These are phyloP conservation scores for Pheosia tremula DNA, from an alignment of 2,888 invertebrate species.

Conservation along the genomic window DNA sequence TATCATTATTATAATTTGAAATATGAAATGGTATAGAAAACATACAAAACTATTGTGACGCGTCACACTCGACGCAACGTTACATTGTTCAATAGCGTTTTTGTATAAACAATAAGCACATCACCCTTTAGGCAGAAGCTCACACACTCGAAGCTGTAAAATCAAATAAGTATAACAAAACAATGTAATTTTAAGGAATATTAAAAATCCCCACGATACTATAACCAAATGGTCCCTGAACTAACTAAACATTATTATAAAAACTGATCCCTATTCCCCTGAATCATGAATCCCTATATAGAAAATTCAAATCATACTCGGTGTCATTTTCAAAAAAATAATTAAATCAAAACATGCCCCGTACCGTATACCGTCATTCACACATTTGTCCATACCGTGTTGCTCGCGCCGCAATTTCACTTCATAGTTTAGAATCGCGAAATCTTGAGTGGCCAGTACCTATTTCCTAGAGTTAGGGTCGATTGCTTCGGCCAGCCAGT, in stretches of 20 bases:
- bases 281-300: neutral
- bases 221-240: constrained; percentile 58
- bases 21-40: too few relatives aligned
- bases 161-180: constrained; percentile 26
- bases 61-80: neutral
- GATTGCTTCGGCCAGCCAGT: too few relatives aligned
- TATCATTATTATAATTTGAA: neutral
- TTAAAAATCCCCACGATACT: constrained; percentile 33
- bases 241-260: constrained; percentile 23
- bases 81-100: neutral
- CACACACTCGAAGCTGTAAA: constrained; percentile 26
- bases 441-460: too few relatives aligned
- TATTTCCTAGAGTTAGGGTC: too few relatives aligned
- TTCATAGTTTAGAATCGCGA: too few relatives aligned
- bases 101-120: constrained; percentile 5
- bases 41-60: too few relatives aligned
- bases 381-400: too few relatives aligned
- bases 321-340: too few relatives aligned
- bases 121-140: constrained; percentile 39
- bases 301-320: too few relatives aligned
- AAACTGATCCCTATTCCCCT: constrained; percentile 19
- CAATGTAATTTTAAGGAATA: constrained; percentile 40
- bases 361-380: too few relatives aligned
- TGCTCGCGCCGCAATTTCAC: too few relatives aligned
- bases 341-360: too few relatives aligned